Percentiles rank a stretch among this genome's conserved stretches.
These are phyloP conservation scores for Lanius collurio DNA, from an alignment of 2,113 vertebrate genomes.

Conservation along the genomic window DNA sequence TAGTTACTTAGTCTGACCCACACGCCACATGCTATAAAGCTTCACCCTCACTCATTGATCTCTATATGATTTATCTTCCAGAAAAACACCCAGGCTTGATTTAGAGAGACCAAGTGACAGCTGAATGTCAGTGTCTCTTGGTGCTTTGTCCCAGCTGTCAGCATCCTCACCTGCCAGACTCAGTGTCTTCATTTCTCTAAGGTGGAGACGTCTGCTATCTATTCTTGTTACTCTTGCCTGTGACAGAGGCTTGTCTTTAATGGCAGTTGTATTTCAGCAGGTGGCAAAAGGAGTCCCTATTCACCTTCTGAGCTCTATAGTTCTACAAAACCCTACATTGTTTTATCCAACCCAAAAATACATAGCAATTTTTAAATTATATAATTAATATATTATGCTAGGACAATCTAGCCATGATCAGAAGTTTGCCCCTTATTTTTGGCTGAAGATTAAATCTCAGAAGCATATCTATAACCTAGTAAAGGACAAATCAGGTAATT, in stretches of 20 bases:
- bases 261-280: fast-evolving
- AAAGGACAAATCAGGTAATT: not conserved
- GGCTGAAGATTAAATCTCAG: not conserved
- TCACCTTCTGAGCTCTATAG: not conserved
- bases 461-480: not conserved
- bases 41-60: not conserved
- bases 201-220: not conserved
- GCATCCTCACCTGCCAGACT: not conserved
- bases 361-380: fast-evolving
- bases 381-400: not conserved
- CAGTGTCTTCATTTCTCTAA: not conserved
- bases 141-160: not conserved
- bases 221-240: not conserved
- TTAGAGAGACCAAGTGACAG: not conserved
- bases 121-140: not conserved
- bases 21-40: not conserved
- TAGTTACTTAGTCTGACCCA: not conserved
- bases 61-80: not conserved
- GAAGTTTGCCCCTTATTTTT: not conserved
- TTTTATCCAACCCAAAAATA: not conserved
- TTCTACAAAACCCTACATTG: not conserved
- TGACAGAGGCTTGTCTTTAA: not conserved
- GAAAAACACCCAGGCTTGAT: not conserved
- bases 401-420: not conserved
- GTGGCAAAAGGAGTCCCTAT: not conserved